Base-by-base conservation (phyloP, 2,888 invertebrate species). In the Entomobrya multifasciata region DNA sequence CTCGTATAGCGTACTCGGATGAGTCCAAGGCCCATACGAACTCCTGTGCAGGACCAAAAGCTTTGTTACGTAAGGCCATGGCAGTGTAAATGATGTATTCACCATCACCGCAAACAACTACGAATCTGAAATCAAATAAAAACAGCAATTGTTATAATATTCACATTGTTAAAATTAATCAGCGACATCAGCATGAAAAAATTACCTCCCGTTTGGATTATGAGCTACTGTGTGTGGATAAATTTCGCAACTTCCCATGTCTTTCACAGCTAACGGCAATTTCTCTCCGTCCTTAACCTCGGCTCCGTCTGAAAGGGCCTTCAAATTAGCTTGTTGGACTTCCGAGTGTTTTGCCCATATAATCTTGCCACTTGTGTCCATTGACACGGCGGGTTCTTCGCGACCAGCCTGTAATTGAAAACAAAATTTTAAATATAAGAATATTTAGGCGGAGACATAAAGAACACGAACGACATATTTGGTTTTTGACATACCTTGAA, bases 71-170 rank as follows among this genome's bases (percentile, higher is more conserved):
- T 89, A 99, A 93, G 0, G 99, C 99, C 98, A 99, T 99, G 0
- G 99, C 98, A 0, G 99, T 99, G 94, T 99, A 99, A 91, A 99
- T 99, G 72, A 99, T 99, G 93, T 99, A 99, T 93, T 99, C 99
- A 15, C 99, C 99, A 93, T 99, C 99, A 0, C 99, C 99, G 92
- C 99, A 99, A 1, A 99, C 99, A 0, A 99, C 99, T 4, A 97
- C 95, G 93, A 96, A 96, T 91, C 95, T 94, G 88, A 25, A 36
- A 41, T 17, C 44, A n/a, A n/a, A n/a, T n/a, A n/a, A n/a, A n/a
- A n/a, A n/a, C n/a, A n/a, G 20, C 17, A 62, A 62, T 3, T 4
- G 8, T 25, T 74, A 52, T 52, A 52, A 13, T 5, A 25, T 47
- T 78, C 20, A 62, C 72, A 81, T 67, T 20, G 30, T n/a, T 0